phyloP scores from a whole-genome alignment of 2,888 invertebrate genomes.

The Ornithoptera priamus region DNA sequence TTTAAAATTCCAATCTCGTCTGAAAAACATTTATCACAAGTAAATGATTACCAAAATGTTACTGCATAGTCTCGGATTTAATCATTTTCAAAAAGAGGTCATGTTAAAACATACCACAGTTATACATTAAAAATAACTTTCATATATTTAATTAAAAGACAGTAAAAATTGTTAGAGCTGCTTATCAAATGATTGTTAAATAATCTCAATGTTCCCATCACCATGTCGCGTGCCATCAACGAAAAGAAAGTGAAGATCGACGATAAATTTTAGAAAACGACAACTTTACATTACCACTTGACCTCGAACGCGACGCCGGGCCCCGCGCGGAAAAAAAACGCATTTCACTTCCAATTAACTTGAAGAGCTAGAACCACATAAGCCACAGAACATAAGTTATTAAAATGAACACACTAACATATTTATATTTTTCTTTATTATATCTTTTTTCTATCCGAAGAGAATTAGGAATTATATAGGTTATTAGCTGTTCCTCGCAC shows the following conservation, averaged over 20 bases:
- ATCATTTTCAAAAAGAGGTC: too few species aligned
- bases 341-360: conserved; percentile 45
- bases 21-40: too few species aligned
- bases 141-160: not conserved
- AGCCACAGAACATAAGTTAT: conserved; percentile 28
- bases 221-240: conserved; percentile 9
- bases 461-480: too few species aligned
- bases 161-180: not conserved
- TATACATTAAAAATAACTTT: too few species aligned
- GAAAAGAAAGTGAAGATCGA: conserved; percentile 35
- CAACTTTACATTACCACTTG: conserved; percentile 30
- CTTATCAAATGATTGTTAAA: not conserved
- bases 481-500: too few species aligned
- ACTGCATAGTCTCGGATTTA: too few species aligned
- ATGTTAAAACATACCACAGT: too few species aligned
- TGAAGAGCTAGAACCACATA: conserved; percentile 40
- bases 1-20: too few species aligned
- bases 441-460: too few species aligned
- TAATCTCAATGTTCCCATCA: conserved; percentile 2
- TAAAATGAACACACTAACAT: conserved; percentile 26
- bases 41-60: too few species aligned
- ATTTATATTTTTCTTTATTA: conserved; percentile 6
- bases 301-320: conserved; percentile 29
- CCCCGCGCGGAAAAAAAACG: conserved; percentile 29
- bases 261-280: conserved; percentile 29